A percentile compares a stretch with the other conserved stretches of the same genome.
Conservation (phyloP, 2,888 invertebrate species). For the Proisotoma minuta region DNA sequence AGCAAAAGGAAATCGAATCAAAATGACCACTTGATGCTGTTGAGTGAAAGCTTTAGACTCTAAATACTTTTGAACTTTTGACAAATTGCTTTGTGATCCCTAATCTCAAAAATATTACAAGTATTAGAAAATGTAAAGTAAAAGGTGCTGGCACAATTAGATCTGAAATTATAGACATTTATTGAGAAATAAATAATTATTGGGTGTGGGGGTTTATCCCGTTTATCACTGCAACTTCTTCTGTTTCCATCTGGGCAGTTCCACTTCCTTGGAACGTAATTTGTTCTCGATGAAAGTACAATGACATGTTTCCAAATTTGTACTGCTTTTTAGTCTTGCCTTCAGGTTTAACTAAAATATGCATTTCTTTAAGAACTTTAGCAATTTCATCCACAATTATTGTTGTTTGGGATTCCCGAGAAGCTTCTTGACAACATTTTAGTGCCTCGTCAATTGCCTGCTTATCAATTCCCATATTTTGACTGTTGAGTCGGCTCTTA, state of each 20-base stretch:
- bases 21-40: neutral
- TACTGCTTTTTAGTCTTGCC: conserved; percentile 18
- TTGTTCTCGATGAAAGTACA: conserved; percentile 34
- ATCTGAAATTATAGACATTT: neutral
- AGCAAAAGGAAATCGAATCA: neutral
- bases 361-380: conserved; percentile 13
- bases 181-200: neutral
- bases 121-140: neutral
- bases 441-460: conserved; percentile 23
- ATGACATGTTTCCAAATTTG: conserved; percentile 36
- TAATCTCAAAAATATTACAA: no score
- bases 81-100: neutral
- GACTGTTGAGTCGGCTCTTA: no score
- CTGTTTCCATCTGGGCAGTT: neutral
- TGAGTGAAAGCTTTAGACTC: neutral
- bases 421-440: conserved; percentile 24
- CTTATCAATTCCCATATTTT: conserved; percentile 11
- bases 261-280: conserved; percentile 8
- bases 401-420: conserved; percentile 22
- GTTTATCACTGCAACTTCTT: no score
- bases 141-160: neutral
- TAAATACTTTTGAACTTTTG: neutral
- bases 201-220: no score
- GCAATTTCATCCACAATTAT: conserved; percentile 24
- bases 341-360: neutral